Evolutionary conservation across 37 sponge, comb jelly and placozoan species (phyloP), one percentile per base, ranked within the genome.

Genomic region (Petrosia ficiformis): DNA sequence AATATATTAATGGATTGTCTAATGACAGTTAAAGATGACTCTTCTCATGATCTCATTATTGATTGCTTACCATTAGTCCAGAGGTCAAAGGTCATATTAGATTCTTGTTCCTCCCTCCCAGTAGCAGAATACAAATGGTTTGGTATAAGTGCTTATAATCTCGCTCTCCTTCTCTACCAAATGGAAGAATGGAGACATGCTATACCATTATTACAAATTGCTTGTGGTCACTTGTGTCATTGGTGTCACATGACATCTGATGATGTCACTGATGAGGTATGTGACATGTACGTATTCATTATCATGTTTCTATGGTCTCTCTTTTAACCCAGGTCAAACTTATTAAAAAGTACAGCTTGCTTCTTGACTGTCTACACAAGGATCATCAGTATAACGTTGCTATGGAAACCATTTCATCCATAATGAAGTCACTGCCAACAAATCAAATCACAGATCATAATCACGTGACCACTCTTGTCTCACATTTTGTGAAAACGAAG

Each of bases 101-200:
- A 3, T 31, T 26, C 44, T 11, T 4, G 19, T 24, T 22, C 35
- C 63, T 33, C 33, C 3, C 39, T 81, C 1, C 68, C 67, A 0
- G 16, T 4, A 26, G 29, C 38, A 29, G 82, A 81, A 65, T 75
- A 66, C 39, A 35, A 67, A 60, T 78, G 86, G 78, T 21, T 85
- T 60, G 86, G 65, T 14, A 3, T 22, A 58, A 52, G 44, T 74
- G 80, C 79, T 36, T 32, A 67, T 44, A 52, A 69, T 32, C 30
- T 85, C 6, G 54, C 39, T 5, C 44, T 66, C 42, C 43, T 59
- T 1, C 80, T 78, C 0, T 37, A 37, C 21, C 14, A 44, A 39
- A 6, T 31, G 2, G 68, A 61, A 5, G 19, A 44, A 34, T 41
- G 31, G 4, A 43, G 29, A 0, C 44, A 79, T 14, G 69, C 80